Evolutionary conservation across 1,140 invertebrate genomes (phyloP).

Genomic region (Pseudomyrmex flavicornis): DNA sequence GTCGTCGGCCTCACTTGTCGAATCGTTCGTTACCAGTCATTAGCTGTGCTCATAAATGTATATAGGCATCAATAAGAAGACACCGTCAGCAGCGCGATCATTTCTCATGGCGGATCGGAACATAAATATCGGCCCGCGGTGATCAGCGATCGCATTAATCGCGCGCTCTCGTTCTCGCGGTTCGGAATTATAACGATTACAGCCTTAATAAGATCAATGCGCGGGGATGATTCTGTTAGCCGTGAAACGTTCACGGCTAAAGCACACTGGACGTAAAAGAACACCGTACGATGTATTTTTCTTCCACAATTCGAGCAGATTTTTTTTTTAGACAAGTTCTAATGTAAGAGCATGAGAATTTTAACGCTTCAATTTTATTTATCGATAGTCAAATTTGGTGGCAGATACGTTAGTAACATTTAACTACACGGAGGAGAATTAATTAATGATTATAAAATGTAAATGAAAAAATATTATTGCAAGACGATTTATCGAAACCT

Average conservation of each 20-base stretch:
- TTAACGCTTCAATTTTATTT: not conserved
- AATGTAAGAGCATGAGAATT: not conserved
- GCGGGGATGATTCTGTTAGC: slow-evolving; percentile 55
- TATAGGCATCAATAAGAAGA: slow-evolving; percentile 65
- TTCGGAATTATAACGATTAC: slow-evolving; percentile 51
- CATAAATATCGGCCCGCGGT: slow-evolving; percentile 51
- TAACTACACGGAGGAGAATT: not conserved
- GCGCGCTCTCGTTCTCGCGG: slow-evolving; percentile 47
- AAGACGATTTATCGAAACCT: slow-evolving; percentile 8
- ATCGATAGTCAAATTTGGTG: not conserved
- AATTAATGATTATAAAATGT: not conserved
- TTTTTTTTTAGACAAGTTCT: no score
- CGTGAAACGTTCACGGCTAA: slow-evolving; percentile 28
- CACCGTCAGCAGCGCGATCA: slow-evolving; percentile 50
- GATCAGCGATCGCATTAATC: slow-evolving; percentile 58
- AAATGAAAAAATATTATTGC: slow-evolving; percentile 12
- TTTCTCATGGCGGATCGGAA: slow-evolving; percentile 39
- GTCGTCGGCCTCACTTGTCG: slow-evolving; percentile 37
- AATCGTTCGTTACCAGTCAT: slow-evolving; percentile 64
- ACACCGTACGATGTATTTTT: not conserved
- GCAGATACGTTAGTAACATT: not conserved
- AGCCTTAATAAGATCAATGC: slow-evolving; percentile 56
- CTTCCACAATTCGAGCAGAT: no score
- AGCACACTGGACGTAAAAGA: slow-evolving; percentile 19
- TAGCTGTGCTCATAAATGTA: slow-evolving; percentile 64